phyloP scores from a whole-genome alignment of 2,888 invertebrate species.

The Erpobdella octoculata region DNA sequence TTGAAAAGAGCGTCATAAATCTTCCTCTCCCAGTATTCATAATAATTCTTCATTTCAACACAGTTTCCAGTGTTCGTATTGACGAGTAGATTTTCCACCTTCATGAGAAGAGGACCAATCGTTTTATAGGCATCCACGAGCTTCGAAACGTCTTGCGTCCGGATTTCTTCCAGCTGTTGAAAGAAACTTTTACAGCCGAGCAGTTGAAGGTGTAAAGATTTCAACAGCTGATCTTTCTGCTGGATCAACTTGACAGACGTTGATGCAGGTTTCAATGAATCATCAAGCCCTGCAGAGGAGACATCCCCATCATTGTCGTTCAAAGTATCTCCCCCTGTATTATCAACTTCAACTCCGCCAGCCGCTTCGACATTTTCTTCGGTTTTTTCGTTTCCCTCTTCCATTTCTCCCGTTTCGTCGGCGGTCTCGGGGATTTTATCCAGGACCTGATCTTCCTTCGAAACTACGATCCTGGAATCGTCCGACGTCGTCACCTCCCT shows the following conservation, averaged over 20 bases:
- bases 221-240: not conserved
- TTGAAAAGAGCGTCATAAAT: slow-evolving; percentile 64
- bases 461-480: no score
- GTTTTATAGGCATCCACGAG: slow-evolving; percentile 70
- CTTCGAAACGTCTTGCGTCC: slow-evolving; percentile 63
- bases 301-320: not conserved
- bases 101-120: slow-evolving; percentile 72
- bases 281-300: not conserved
- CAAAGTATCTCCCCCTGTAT: not conserved
- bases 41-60: slow-evolving; percentile 68
- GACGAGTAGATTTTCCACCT: slow-evolving; percentile 74
- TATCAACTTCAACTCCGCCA: not conserved
- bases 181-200: slow-evolving; percentile 61
- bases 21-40: slow-evolving; percentile 72
- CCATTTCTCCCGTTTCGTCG: not conserved
- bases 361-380: not conserved
- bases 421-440: not conserved
- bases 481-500: no score
- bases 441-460: no score
- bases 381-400: not conserved
- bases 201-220: not conserved
- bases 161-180: slow-evolving; percentile 62
- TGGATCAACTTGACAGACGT: not conserved
- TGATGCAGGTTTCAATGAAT: not conserved
- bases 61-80: slow-evolving; percentile 70